phyloP scores from a whole-genome alignment of 2,888 invertebrate genomes.

The Bimastos eiseni region DNA sequence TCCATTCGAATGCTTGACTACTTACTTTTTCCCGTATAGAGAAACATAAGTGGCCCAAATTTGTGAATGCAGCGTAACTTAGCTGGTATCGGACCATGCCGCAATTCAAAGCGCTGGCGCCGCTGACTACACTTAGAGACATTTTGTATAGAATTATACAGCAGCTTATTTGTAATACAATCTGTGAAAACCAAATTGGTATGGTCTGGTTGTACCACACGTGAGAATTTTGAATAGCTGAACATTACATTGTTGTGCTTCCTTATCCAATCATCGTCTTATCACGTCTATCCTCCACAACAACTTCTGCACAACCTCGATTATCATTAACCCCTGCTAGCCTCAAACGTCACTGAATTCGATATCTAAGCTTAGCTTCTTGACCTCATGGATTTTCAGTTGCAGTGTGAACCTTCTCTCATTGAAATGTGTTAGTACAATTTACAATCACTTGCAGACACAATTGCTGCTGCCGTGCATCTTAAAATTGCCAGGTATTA shows the following conservation, averaged over 20 bases:
- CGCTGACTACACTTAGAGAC: not conserved
- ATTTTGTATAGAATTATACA: not conserved
- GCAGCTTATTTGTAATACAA: not conserved
- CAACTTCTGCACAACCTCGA: not conserved
- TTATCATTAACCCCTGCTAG: not conserved
- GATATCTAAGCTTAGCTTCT: too few relatives aligned
- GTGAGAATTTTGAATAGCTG: too few relatives aligned
- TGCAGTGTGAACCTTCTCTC: too few relatives aligned
- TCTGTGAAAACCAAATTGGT: not conserved
- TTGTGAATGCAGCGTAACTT: too few relatives aligned
- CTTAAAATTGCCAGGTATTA: not conserved
- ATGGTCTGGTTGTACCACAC: not conserved
- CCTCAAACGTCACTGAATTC: not conserved
- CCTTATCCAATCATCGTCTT: too few relatives aligned
- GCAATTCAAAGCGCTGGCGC: not conserved
- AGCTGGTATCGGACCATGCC: too few relatives aligned
- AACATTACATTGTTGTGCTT: too few relatives aligned
- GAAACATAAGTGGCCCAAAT: too few relatives aligned
- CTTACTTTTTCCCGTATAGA: too few relatives aligned
- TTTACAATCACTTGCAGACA: not conserved
- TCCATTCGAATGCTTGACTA: too few relatives aligned
- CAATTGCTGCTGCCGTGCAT: not conserved
- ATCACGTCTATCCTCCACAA: not conserved
- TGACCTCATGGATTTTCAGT: not conserved
- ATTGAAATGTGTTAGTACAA: too few relatives aligned